Percentiles rank a stretch among this genome's conserved stretches.
Evolutionary conservation across 1,140 invertebrate genomes (phyloP).

Genomic region (Bombus difficillimus): DNA sequence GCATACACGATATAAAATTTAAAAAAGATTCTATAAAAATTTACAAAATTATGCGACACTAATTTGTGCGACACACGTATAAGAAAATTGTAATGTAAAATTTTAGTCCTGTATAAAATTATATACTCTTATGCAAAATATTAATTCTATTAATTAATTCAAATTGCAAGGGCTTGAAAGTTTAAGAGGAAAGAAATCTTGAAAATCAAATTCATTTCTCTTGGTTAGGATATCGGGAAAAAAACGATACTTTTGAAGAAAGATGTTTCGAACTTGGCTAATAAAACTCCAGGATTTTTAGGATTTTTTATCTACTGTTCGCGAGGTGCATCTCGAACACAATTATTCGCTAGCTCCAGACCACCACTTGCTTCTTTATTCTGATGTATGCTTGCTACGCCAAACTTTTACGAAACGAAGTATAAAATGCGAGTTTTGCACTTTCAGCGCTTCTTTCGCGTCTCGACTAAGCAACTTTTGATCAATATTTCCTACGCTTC

Average conservation of each 20-base stretch:
- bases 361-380: conserved; percentile 38
- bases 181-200: not conserved
- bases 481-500: not conserved
- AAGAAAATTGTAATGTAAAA: too few species aligned
- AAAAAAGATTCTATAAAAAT: not conserved
- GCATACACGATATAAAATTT: not conserved
- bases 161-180: too few species aligned
- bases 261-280: conserved; percentile 48
- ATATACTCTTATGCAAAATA: too few species aligned
- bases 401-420: conserved; percentile 35
- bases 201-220: not conserved
- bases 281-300: conserved; percentile 53
- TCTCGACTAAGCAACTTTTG: not conserved
- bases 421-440: conserved; percentile 6
- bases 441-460: not conserved
- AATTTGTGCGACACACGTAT: too few species aligned
- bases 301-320: conserved; percentile 59
- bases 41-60: too few species aligned
- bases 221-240: not conserved
- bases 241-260: not conserved
- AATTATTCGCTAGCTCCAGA: conserved; percentile 60
- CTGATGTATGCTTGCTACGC: conserved; percentile 55
- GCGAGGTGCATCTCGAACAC: conserved; percentile 54
- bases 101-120: too few species aligned
- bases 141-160: too few species aligned